Percentiles rank a stretch among this genome's conserved stretches.
Evolutionary conservation across 2,888 invertebrate genomes (phyloP).

Genomic region (Chymomyza amoena): DNA sequence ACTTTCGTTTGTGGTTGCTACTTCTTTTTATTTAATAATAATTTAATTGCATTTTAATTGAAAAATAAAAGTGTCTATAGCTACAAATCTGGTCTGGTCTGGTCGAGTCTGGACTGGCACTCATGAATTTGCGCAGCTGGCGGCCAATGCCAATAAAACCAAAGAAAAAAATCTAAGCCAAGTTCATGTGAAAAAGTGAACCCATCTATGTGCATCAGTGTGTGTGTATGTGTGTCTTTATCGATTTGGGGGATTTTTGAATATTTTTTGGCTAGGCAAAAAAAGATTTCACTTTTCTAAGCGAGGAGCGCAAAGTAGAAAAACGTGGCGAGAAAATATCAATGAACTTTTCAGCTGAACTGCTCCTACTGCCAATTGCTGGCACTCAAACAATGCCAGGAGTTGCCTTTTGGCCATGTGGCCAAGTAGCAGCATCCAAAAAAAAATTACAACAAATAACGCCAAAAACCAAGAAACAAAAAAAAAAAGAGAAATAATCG

Average conservation of each 20-base stretch:
- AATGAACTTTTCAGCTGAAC: conserved; percentile 63
- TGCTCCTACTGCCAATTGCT: conserved; percentile 30
- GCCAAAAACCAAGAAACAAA: no score
- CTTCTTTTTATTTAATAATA: conserved; percentile 37
- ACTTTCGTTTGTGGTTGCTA: conserved; percentile 21
- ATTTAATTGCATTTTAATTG: conserved; percentile 71
- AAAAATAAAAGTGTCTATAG: conserved; percentile 58
- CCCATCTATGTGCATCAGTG: conserved; percentile 1
- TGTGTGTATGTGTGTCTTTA: conserved; percentile 15
- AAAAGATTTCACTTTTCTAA: conserved; percentile 61
- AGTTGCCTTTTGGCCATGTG: conserved; percentile 7
- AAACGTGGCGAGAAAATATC: conserved; percentile 48
- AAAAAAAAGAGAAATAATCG: conserved; percentile 59
- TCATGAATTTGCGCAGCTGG: conserved; percentile 41
- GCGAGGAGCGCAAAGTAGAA: conserved; percentile 1
- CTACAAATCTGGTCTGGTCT: neutral
- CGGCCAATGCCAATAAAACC: conserved; percentile 39
- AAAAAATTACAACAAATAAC: conserved; percentile 32
- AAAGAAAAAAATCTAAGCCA: conserved; percentile 41
- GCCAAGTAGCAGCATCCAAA: conserved; percentile 33
- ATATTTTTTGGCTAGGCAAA: conserved; percentile 13
- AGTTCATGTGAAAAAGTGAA: conserved; percentile 42
- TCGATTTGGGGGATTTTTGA: neutral
- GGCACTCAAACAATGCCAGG: conserved; percentile 9
- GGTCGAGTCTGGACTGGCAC: neutral